Evolutionary conservation across 2,888 invertebrate species (phyloP), one percentile per base, ranked within the genome.

Genomic region (Prosopocoilus inquinatus): DNA sequence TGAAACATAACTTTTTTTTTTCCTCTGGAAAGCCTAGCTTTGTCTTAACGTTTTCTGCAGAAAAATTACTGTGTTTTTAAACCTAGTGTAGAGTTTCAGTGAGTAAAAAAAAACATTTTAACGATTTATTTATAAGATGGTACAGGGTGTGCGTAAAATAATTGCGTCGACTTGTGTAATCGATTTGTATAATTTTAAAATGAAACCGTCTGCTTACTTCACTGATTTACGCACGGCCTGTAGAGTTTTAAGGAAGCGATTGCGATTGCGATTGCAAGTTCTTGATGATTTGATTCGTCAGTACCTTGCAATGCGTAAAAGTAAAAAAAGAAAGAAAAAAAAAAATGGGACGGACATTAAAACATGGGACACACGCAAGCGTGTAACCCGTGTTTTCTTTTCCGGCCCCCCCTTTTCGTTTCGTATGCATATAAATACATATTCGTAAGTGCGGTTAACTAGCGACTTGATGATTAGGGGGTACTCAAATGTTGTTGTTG

Each of bases 401-500:
- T 20, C 20, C 7, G 5, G 4, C 7, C 7, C 5, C 20, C 20
- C 5, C 3, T 28, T 28, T 28, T 28, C 20, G 20, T 28, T 28
- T 28, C 7, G 20, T 28, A 28, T 28, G 3, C n/a, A n/a, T n/a
- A n/a, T n/a, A n/a, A n/a, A n/a, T n/a, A n/a, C n/a, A 28, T 41
- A 45, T 47, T 53, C 47, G 53, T 35, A 49, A 62, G 60, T 62
- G 62, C 60, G 60, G 53, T 61, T 51, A 55, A 41, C 28, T 50
- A 50, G 36, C 43, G 20, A 32, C 45, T 44, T 38, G 16, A 50
- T 50, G 50, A 64, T 64, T 41, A 66, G 60, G 63, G 61, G 63
- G 67, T 74, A 76, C 77, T 79, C 77, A 79, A 79, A 69, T 73
- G 62, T 64, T 73, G 72, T 77, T 77, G 75, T 76, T 77, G 72